phyloP scores from a whole-genome alignment of 1,140 invertebrate species.

The Sarcophaga peregrina region DNA sequence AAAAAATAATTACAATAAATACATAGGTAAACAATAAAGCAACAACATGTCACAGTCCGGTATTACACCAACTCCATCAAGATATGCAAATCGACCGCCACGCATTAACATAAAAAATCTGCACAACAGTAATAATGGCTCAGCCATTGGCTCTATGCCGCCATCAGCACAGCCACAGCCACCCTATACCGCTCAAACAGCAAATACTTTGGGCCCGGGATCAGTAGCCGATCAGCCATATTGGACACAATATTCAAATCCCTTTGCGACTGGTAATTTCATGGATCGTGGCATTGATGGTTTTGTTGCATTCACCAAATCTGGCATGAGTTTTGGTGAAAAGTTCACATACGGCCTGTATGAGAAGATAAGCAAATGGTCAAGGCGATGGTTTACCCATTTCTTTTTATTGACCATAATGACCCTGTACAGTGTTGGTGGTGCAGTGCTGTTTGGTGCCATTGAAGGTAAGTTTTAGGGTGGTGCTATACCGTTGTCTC shows the following conservation, averaged over 20 bases:
- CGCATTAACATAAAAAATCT: conserved; percentile 54
- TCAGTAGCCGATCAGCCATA: conserved; percentile 35
- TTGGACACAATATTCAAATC: conserved; percentile 68
- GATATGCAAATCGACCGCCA: conserved; percentile 54
- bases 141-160: conserved; percentile 51
- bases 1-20: not conserved
- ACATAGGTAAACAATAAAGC: not conserved
- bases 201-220: not conserved
- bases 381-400: conserved; percentile 88
- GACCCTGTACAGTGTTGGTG: conserved; percentile 79
- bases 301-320: conserved; percentile 82
- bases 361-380: conserved; percentile 80
- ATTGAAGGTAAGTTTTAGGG: conserved; percentile 74
- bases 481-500: not conserved
- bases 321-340: conserved; percentile 83
- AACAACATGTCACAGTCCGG: conserved; percentile 51
- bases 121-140: conserved; percentile 50
- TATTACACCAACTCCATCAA: conserved; percentile 53
- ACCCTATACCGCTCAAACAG: not conserved
- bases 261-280: conserved; percentile 77
- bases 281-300: conserved; percentile 81
- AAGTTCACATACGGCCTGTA: conserved; percentile 84
- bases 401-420: conserved; percentile 84
- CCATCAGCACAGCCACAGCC: conserved; percentile 57
- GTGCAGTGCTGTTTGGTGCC: conserved; percentile 79